Evolutionary conservation across 1,140 invertebrate species (phyloP).

Genomic region (Triops longicaudatus): DNA sequence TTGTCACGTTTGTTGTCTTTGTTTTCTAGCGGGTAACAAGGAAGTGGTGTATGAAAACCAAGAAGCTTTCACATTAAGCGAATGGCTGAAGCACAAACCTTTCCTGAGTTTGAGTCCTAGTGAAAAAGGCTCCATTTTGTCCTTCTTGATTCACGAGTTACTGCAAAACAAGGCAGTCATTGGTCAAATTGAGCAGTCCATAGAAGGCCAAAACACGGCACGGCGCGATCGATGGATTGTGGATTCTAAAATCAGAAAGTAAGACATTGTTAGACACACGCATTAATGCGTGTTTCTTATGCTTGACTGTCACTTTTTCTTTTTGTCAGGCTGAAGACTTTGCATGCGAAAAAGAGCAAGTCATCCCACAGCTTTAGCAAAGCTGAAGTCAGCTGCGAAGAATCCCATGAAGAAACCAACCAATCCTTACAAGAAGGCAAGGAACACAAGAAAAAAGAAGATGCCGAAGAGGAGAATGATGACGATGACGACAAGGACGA

Average conservation of each 20-base stretch:
- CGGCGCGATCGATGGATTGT: slow-evolving; percentile 70
- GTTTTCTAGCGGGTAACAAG: slow-evolving; percentile 17
- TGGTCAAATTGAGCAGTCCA: slow-evolving; percentile 63
- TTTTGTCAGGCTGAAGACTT: slow-evolving; percentile 57
- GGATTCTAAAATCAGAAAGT: slow-evolving; percentile 83
- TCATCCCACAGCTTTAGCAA: slow-evolving; percentile 19
- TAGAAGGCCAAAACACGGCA: slow-evolving; percentile 64
- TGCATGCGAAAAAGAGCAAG: slow-evolving; percentile 58
- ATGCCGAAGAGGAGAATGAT: slow-evolving; percentile 31
- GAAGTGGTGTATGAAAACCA: slow-evolving; percentile 31
- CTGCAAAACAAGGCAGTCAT: slow-evolving; percentile 82
- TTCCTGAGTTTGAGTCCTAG: slow-evolving; percentile 78
- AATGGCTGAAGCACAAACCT: slow-evolving; percentile 60
- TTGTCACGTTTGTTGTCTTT: background rate
- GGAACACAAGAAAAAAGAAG: slow-evolving; percentile 37
- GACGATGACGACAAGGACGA: slow-evolving; percentile 34
- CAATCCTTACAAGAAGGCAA: slow-evolving; percentile 51
- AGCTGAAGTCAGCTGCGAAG: slow-evolving; percentile 19
- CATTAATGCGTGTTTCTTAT: background rate
- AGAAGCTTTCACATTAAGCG: slow-evolving; percentile 51
- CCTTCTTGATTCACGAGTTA: slow-evolving; percentile 87
- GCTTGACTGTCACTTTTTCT: slow-evolving; percentile 24
- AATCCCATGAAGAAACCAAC: slow-evolving; percentile 28
- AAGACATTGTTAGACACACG: slow-evolving; percentile 38
- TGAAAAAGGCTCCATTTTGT: slow-evolving; percentile 75